A percentile compares a stretch with the other conserved stretches of the same genome.
phyloP scores from a whole-genome alignment of 2,888 invertebrate genomes.

The Dynastes maya region DNA sequence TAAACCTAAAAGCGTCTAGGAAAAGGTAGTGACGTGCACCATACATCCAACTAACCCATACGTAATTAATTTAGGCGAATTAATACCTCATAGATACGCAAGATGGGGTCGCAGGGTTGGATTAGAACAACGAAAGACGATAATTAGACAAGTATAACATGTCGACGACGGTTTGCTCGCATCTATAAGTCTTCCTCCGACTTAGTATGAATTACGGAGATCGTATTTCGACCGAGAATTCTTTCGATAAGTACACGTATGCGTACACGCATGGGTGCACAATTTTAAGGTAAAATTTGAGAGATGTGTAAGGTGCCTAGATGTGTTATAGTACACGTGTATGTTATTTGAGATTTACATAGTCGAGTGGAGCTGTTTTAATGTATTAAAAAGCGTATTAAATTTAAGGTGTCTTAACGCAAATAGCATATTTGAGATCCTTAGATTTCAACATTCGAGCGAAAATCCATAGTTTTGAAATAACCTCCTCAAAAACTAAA shows the following conservation, averaged over 20 bases:
- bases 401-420: not conserved
- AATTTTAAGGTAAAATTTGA: conserved; percentile 25
- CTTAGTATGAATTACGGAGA: conserved; percentile 29
- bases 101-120: not conserved
- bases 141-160: conserved; percentile 42
- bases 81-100: conserved; percentile 20
- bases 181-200: conserved; percentile 31
- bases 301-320: not conserved
- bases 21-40: conserved; percentile 15
- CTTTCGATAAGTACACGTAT: conserved; percentile 16
- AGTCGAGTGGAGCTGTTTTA: not conserved
- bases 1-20: not conserved
- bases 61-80: conserved; percentile 34
- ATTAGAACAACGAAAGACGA: conserved; percentile 32
- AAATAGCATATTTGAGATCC: no score
- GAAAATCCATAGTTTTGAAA: no score
- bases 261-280: conserved; percentile 17
- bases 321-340: not conserved
- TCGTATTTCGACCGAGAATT: conserved; percentile 34
- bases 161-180: conserved; percentile 39
- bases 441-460: no score
- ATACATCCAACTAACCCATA: not conserved
- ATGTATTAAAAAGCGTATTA: not conserved
- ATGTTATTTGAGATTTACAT: conserved; percentile 24
- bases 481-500: no score